Percentiles rank a stretch among this genome's conserved stretches.
Evolutionary conservation across 2,888 invertebrate genomes (phyloP).

Genomic region (Platynereis dumerilii): DNA sequence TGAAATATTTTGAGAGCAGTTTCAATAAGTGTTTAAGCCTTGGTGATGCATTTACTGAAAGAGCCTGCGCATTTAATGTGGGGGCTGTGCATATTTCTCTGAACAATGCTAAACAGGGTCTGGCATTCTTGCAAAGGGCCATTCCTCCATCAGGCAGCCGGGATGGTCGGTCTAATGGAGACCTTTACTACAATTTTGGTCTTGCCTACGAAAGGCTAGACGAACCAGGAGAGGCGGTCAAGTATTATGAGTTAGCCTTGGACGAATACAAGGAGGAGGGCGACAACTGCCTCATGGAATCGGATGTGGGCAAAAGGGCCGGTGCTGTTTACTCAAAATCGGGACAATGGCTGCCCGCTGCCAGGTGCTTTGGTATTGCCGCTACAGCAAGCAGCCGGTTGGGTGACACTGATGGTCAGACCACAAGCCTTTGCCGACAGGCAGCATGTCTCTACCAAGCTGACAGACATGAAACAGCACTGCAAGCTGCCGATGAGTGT

Average conservation of each 20-base stretch:
- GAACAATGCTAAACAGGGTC: conserved; percentile 41
- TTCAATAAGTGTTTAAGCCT: conserved; percentile 8
- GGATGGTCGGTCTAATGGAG: conserved; percentile 48
- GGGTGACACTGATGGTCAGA: conserved; percentile 34
- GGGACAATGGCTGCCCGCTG: conserved; percentile 25
- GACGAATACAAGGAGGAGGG: conserved; percentile 43
- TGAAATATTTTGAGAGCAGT: conserved; percentile 16
- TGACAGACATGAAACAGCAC: conserved; percentile 16
- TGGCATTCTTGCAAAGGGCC: conserved; percentile 44
- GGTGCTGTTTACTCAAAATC: conserved; percentile 24
- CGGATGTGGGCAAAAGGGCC: conserved; percentile 35
- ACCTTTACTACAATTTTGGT: conserved; percentile 54
- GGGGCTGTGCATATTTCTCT: conserved; percentile 50
- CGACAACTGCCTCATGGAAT: conserved; percentile 40
- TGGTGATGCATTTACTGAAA: conserved; percentile 40
- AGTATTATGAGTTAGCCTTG: conserved; percentile 44
- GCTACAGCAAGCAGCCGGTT: conserved; percentile 35
- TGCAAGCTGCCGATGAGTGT: conserved; percentile 29
- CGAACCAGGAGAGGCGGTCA: conserved; percentile 39
- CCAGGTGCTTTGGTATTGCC: conserved; percentile 29
- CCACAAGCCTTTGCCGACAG: conserved; percentile 33
- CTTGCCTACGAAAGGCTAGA: conserved; percentile 46
- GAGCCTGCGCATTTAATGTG: conserved; percentile 55
- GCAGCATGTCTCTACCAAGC: conserved; percentile 24
- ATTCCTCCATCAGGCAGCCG: conserved; percentile 39